These are phyloP conservation scores for Eospalax fontanierii DNA, from an alignment of 2,797 vertebrate species.

Conservation along the genomic window DNA sequence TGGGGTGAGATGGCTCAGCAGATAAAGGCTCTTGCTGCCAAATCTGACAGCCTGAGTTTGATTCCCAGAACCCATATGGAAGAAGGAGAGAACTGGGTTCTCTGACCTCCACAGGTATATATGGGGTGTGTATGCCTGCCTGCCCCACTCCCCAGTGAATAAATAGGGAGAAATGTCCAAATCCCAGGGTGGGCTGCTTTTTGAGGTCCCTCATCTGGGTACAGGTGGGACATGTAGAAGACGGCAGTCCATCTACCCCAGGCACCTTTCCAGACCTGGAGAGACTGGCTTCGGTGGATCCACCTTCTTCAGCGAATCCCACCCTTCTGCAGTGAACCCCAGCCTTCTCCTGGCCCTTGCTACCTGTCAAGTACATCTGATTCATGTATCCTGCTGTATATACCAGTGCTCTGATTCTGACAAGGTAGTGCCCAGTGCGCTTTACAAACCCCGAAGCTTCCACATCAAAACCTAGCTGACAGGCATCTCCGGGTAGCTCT, in stretches of 20 bases:
- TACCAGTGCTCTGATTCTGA: neutral
- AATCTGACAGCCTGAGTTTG: neutral
- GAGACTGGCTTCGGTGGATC: neutral
- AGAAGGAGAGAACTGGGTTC: neutral
- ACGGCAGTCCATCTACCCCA: neutral
- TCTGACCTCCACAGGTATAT: neutral
- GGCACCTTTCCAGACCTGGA: neutral
- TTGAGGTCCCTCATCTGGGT: neutral
- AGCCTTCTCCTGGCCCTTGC: too few relatives aligned
- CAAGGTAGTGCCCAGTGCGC: neutral
- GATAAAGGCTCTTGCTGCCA: neutral
- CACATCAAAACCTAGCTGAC: neutral
- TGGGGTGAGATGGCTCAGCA: neutral
- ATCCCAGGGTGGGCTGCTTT: neutral
- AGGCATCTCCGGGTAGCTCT: neutral
- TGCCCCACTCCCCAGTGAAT: too few relatives aligned
- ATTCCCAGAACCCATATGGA: neutral
- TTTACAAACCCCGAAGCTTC: neutral
- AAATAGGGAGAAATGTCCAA: neutral
- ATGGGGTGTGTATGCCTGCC: too few relatives aligned
- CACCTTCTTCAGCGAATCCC: too few relatives aligned
- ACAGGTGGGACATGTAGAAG: too few relatives aligned
- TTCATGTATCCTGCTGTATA: too few relatives aligned
- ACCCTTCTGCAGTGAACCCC: too few relatives aligned
- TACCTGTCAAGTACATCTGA: rapidly evolving